Conservation (phyloP, 1,140 invertebrate genomes). For the Drosophila subobscura region DNA sequence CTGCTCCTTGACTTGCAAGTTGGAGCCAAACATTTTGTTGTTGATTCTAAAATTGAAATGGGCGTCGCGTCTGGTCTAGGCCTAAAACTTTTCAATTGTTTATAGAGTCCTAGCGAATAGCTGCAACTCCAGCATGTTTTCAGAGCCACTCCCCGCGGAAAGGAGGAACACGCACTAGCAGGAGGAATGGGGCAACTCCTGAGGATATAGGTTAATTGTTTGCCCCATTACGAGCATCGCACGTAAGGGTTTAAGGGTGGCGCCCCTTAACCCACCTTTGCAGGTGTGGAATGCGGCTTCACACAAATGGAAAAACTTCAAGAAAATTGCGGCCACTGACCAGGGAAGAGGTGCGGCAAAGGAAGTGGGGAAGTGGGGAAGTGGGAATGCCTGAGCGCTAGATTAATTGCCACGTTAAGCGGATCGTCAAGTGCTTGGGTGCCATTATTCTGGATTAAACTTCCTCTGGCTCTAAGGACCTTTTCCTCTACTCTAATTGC, state of each 20-base stretch:
- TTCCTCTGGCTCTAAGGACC: not conserved
- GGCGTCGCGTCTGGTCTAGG: conserved; percentile 52
- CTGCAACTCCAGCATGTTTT: conserved; percentile 38
- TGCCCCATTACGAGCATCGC: conserved; percentile 40
- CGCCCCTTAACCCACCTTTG: conserved; percentile 3
- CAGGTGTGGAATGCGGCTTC: conserved; percentile 62
- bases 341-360: not conserved
- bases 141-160: conserved; percentile 10
- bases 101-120: conserved; percentile 65
- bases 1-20: conserved; percentile 13
- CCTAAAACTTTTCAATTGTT: conserved; percentile 76
- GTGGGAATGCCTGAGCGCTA: conserved; percentile 13
- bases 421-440: conserved; percentile 28
- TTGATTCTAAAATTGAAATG: conserved; percentile 79
- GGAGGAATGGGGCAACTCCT: not conserved
- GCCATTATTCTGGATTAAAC: not conserved
- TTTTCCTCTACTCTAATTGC: not conserved
- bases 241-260: conserved; percentile 28
- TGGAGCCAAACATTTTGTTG: conserved; percentile 40
- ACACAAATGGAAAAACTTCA: conserved; percentile 23
- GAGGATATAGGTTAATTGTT: conserved; percentile 74
- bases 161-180: conserved; percentile 38
- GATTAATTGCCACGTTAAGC: conserved; percentile 41
- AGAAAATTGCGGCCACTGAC: conserved; percentile 38
- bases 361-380: not conserved